A percentile compares a stretch with the other conserved stretches of the same genome.
phyloP scores from a whole-genome alignment of 2,797 vertebrate species.

The Eurystomus glaucurus region DNA sequence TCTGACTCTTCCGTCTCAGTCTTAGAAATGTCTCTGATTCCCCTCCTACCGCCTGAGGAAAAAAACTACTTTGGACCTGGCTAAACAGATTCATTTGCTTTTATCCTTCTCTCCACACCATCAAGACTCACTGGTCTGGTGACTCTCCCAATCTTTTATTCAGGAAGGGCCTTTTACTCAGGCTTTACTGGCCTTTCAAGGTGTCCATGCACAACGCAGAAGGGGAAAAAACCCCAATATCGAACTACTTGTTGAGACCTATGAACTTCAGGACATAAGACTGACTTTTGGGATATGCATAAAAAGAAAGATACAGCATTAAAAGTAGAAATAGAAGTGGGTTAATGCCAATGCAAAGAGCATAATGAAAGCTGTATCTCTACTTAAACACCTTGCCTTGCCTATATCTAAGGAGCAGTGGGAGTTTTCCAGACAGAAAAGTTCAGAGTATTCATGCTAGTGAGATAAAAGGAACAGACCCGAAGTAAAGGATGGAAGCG shows the following conservation, averaged over 20 bases:
- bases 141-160: background rate
- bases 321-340: background rate
- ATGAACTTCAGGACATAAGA: background rate
- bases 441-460: background rate
- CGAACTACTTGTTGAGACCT: rapidly evolving
- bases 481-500: background rate
- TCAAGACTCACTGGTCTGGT: background rate
- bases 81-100: background rate
- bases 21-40: background rate
- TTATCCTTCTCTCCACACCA: background rate
- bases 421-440: background rate
- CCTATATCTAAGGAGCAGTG: background rate
- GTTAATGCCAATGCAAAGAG: background rate
- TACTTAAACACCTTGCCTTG: background rate
- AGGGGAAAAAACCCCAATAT: background rate
- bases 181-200: background rate
- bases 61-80: background rate
- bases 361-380: background rate
- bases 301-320: background rate
- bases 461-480: background rate
- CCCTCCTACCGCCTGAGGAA: background rate
- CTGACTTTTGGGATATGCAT: background rate
- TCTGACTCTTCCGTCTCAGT: background rate
- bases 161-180: background rate
- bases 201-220: background rate